These are phyloP conservation scores for Rhinatrema bivittatum DNA, from an alignment of 2,797 vertebrate species.

Conservation along the genomic window DNA sequence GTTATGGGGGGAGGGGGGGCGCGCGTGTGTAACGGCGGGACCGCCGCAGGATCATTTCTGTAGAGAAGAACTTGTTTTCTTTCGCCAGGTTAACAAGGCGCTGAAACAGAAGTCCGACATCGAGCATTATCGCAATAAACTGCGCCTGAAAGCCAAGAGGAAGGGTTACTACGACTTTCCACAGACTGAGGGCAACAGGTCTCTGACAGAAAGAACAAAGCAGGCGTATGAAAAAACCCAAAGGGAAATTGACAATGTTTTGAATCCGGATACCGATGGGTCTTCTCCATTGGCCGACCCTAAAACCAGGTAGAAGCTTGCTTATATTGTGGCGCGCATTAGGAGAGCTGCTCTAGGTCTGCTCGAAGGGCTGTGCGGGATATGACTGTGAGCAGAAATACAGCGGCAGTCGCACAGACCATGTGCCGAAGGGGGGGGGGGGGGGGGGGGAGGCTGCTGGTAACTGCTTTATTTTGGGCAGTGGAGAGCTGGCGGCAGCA, in stretches of 20 bases:
- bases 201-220: slow-evolving; percentile 64
- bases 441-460: no score
- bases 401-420: no score
- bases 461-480: no score
- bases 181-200: slow-evolving; percentile 57
- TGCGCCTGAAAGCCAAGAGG: slow-evolving; percentile 90
- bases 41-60: no score
- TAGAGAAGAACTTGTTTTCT: slow-evolving; percentile 11
- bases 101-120: slow-evolving; percentile 97
- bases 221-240: slow-evolving; percentile 65
- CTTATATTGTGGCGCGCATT: no score
- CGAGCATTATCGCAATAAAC: slow-evolving; percentile 96
- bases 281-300: slow-evolving; percentile 82
- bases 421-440: no score
- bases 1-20: no score
- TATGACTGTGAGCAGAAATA: no score
- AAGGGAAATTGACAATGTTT: slow-evolving; percentile 68
- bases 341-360: no score
- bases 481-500: no score
- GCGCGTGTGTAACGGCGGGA: no score
- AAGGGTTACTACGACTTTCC: slow-evolving; percentile 96
- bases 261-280: slow-evolving; percentile 76
- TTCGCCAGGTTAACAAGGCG: slow-evolving; percentile 81
- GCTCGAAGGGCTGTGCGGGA: no score
- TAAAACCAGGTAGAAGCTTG: slow-evolving; percentile 72